Conservation (phyloP, 2,113 vertebrate species). For the Tupaia chinensis region DNA sequence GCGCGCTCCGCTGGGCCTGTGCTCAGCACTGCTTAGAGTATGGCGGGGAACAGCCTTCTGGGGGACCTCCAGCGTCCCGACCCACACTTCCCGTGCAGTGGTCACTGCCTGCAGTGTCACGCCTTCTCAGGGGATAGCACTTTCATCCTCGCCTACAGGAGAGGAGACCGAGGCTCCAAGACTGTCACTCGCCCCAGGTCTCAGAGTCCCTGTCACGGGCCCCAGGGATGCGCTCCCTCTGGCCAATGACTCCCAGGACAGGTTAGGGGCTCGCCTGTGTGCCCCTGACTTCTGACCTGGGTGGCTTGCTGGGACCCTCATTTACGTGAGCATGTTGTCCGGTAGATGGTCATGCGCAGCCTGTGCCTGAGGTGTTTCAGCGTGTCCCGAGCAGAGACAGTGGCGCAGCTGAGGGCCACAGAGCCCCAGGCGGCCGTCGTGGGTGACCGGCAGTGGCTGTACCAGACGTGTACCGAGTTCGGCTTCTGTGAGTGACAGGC, state of each 20-base stretch:
- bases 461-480: constrained; percentile 93
- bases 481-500: constrained; percentile 90
- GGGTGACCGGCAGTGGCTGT: constrained; percentile 90
- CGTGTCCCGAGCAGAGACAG: constrained; percentile 81
- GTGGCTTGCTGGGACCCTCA: neutral
- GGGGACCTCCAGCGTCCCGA: neutral
- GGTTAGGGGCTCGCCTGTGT: neutral
- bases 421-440: constrained; percentile 37
- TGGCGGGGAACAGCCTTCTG: neutral
- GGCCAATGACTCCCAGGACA: neutral
- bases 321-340: neutral
- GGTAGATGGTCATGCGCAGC: constrained; percentile 83
- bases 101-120: neutral
- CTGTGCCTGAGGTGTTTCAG: constrained; percentile 85
- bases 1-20: no score
- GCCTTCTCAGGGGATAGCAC: neutral
- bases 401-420: constrained; percentile 85
- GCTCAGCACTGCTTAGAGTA: no score
- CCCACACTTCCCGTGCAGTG: neutral
- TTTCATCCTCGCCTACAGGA: neutral
- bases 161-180: neutral
- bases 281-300: neutral
- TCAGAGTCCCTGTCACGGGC: neutral
- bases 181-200: neutral
- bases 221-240: neutral